Evolutionary conservation across 2,888 invertebrate species (phyloP).

Genomic region (Acanthosepion pharaonis): DNA sequence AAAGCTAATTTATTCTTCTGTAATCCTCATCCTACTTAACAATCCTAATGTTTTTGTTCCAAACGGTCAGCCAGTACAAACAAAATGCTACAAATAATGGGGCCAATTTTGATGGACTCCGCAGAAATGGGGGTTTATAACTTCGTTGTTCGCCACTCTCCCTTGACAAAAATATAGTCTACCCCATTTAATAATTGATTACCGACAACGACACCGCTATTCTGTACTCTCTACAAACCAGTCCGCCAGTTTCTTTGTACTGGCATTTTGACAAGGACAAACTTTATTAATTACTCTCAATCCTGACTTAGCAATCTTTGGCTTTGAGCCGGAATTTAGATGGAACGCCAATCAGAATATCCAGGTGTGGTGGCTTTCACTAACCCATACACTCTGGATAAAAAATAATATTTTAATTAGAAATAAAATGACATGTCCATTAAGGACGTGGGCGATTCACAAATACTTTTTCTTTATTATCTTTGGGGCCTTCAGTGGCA

Average conservation of each 20-base stretch:
- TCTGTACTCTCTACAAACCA: neutral
- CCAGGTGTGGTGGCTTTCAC: neutral
- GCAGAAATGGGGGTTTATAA: neutral
- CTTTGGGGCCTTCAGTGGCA: too few relatives aligned
- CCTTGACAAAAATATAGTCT: neutral
- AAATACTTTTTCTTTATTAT: too few relatives aligned
- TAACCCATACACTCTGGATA: neutral
- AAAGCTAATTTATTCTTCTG: too few relatives aligned
- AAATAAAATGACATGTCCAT: too few relatives aligned
- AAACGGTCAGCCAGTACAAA: neutral
- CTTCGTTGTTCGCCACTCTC: neutral
- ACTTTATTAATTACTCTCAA: neutral
- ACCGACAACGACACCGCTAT: neutral
- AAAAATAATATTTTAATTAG: too few relatives aligned
- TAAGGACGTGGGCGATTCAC: too few relatives aligned
- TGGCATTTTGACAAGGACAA: neutral
- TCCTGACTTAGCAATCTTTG: neutral
- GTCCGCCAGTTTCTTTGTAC: neutral
- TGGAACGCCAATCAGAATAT: neutral
- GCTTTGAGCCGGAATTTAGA: neutral
- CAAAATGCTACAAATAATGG: neutral
- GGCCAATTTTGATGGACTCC: neutral
- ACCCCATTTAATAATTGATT: neutral
- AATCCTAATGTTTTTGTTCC: neutral
- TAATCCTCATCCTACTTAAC: too few relatives aligned